Evolutionary conservation across 2,888 invertebrate species (phyloP).

Genomic region (Mesoligia furuncula): DNA sequence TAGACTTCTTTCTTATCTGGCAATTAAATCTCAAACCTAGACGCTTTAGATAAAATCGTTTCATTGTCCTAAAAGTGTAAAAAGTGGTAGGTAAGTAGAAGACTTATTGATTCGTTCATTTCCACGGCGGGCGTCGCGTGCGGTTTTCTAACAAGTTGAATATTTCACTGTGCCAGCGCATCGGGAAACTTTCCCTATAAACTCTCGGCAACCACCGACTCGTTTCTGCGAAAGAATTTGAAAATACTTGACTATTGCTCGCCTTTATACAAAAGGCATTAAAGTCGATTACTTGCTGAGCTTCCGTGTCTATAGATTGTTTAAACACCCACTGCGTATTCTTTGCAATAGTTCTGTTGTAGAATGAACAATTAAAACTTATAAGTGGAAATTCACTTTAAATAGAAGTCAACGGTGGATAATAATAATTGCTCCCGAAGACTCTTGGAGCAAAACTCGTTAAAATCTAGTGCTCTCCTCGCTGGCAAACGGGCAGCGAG

Average conservation of each 20-base stretch:
- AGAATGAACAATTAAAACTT: conserved; percentile 77
- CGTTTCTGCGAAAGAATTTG: conserved; percentile 69
- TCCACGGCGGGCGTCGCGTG: conserved; percentile 61
- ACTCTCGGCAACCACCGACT: conserved; percentile 67
- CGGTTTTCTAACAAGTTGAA: conserved; percentile 77
- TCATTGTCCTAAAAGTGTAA: conserved; percentile 27
- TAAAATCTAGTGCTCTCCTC: conserved; percentile 83
- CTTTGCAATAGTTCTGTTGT: conserved; percentile 33
- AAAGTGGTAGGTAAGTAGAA: conserved; percentile 6
- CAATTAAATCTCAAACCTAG: conserved; percentile 26
- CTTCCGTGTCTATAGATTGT: not conserved
- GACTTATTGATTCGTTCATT: conserved; percentile 70
- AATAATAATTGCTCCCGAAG: conserved; percentile 79
- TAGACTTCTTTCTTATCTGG: conserved; percentile 31
- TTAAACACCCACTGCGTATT: conserved; percentile 3
- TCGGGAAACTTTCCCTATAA: conserved; percentile 72
- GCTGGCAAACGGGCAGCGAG: conserved; percentile 66
- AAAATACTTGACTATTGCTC: conserved; percentile 74
- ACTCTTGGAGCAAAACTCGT: conserved; percentile 83
- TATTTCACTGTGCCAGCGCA: conserved; percentile 76
- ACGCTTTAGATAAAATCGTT: conserved; percentile 26
- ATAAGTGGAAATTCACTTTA: conserved; percentile 74
- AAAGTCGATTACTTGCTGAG: conserved; percentile 19
- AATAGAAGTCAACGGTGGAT: conserved; percentile 71
- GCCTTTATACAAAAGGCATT: conserved; percentile 56